A percentile compares a stretch with the other conserved stretches of the same genome.
phyloP scores from a whole-genome alignment of 2,113 vertebrate genomes.

The Hyperopisus bebe region DNA sequence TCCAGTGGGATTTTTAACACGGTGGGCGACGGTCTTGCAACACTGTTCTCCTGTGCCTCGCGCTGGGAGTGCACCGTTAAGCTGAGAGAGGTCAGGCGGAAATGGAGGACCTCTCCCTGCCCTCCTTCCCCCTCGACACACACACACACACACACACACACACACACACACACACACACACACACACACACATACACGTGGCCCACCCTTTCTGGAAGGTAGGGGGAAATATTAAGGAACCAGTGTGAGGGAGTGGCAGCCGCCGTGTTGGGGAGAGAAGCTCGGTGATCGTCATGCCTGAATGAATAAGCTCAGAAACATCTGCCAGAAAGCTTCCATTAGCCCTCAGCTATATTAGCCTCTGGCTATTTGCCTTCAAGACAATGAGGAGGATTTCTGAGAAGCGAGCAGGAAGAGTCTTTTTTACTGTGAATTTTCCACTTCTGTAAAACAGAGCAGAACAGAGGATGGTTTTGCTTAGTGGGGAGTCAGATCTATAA shows the following conservation, averaged over 20 bases:
- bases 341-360: background rate
- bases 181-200: background rate
- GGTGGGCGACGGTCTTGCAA: slow-evolving; percentile 69
- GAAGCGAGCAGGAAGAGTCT: background rate
- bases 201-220: slow-evolving; percentile 37
- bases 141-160: background rate
- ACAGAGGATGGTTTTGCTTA: background rate
- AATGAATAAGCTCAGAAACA: slow-evolving; percentile 1
- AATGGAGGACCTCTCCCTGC: background rate
- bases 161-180: background rate
- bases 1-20: slow-evolving; percentile 50
- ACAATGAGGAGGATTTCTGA: background rate
- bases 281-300: background rate
- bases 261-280: background rate
- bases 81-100: slow-evolving; percentile 17
- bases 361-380: slow-evolving; percentile 1
- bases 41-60: slow-evolving; percentile 34
- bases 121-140: background rate
- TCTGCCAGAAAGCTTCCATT: background rate
- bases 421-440: background rate
- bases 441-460: background rate
- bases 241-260: background rate
- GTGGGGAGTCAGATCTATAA: background rate
- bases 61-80: background rate
- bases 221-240: slow-evolving; percentile 48